Conservation (phyloP, 2,888 invertebrate species). For the Limnephilus auricula region DNA sequence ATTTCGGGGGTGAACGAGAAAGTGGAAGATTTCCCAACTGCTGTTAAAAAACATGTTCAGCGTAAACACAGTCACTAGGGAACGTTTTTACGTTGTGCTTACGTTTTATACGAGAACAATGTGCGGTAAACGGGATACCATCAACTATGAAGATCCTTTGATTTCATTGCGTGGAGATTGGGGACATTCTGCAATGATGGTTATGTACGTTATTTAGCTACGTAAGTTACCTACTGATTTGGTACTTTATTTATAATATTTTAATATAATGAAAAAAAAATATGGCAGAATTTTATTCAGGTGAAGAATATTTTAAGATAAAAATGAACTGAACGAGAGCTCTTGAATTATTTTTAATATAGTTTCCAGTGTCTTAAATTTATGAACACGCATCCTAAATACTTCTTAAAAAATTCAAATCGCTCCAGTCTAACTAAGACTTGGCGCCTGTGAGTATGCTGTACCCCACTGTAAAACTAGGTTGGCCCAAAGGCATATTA, state of each 20-base stretch:
- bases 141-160: background rate
- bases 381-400: too few relatives aligned
- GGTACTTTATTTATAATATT: background rate
- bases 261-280: too few relatives aligned
- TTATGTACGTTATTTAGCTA: background rate
- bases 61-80: background rate
- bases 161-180: background rate
- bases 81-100: background rate
- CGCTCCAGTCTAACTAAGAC: too few relatives aligned
- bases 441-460: too few relatives aligned
- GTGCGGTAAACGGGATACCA: background rate
- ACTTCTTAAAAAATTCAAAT: too few relatives aligned
- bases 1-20: background rate
- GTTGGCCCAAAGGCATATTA: too few relatives aligned
- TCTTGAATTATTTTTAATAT: too few relatives aligned
- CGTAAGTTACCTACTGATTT: background rate
- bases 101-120: background rate
- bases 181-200: background rate
- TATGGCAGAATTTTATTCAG: too few relatives aligned
- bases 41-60: background rate
- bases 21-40: background rate
- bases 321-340: too few relatives aligned
- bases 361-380: too few relatives aligned
- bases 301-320: too few relatives aligned
- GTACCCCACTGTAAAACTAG: too few relatives aligned